Conservation (phyloP, 2,888 invertebrate genomes). For the Aleiodes alternator region DNA sequence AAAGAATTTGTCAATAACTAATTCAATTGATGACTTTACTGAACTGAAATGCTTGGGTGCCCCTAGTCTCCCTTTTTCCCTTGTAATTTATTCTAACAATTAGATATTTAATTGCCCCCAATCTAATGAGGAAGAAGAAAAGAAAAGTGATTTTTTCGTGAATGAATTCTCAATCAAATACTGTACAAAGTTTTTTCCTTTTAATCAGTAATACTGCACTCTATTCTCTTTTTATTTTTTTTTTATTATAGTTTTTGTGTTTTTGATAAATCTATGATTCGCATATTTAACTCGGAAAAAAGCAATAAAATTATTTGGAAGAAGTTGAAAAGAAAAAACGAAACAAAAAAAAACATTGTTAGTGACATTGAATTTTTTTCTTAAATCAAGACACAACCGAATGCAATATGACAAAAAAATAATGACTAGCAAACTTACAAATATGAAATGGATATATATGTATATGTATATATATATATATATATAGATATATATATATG, state of each 20-base stretch:
- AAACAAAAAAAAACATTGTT: neutral
- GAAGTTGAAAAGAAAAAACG: slow-evolving; percentile 4
- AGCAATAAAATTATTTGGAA: slow-evolving; percentile 44
- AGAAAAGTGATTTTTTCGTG: slow-evolving; percentile 25
- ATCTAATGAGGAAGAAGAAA: neutral
- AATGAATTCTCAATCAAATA: slow-evolving; percentile 35
- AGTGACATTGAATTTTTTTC: neutral
- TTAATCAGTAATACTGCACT: slow-evolving; percentile 54
- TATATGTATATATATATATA: too few species aligned
- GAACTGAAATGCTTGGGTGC: slow-evolving; percentile 25
- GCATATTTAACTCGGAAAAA: slow-evolving; percentile 48
- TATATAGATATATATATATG: neutral
- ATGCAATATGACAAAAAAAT: neutral
- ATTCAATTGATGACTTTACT: neutral
- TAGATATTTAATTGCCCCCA: slow-evolving; percentile 30
- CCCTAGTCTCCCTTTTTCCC: slow-evolving; percentile 39
- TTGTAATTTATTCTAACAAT: slow-evolving; percentile 40
- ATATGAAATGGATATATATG: neutral
- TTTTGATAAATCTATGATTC: slow-evolving; percentile 58
- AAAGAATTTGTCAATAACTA: neutral
- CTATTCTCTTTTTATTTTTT: slow-evolving; percentile 51
- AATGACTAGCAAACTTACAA: slow-evolving; percentile 33
- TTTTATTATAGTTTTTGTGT: slow-evolving; percentile 59
- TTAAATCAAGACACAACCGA: neutral
- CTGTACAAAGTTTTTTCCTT: slow-evolving; percentile 24